Percentiles rank a stretch among this genome's conserved stretches.
phyloP scores from a whole-genome alignment of 1,140 invertebrate species.

The Capitella teleta region DNA sequence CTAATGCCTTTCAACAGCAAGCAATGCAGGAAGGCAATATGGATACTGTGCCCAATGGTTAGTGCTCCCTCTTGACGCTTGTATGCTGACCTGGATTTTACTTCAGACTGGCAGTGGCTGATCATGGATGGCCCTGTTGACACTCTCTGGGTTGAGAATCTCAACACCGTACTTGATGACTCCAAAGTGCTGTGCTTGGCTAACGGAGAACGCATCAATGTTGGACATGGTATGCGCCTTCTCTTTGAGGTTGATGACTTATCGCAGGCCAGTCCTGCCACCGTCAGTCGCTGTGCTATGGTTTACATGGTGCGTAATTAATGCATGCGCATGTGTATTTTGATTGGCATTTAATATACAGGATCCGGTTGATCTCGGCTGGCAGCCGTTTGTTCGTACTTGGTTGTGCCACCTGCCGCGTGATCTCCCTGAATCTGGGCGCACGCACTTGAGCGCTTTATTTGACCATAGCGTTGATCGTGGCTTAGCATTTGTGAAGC shows the following conservation, averaged over 20 bases:
- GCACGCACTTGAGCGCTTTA: slow-evolving; percentile 46
- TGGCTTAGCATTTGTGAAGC: slow-evolving; percentile 18
- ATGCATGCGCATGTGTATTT: too few species aligned
- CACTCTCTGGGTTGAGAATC: slow-evolving; percentile 41
- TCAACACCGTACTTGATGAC: slow-evolving; percentile 42
- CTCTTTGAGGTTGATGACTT: slow-evolving; percentile 41
- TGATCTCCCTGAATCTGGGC: slow-evolving; percentile 33
- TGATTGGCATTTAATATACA: slow-evolving; percentile 8
- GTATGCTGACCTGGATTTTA: too few species aligned
- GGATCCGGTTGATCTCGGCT: slow-evolving; percentile 39
- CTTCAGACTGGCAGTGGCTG: slow-evolving; percentile 34
- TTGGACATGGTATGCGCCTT: slow-evolving; percentile 32
- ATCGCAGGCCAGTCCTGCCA: slow-evolving; percentile 36
- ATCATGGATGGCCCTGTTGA: slow-evolving; percentile 41
- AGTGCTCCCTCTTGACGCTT: too few species aligned
- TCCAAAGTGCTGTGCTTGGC: slow-evolving; percentile 37
- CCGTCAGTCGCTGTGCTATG: slow-evolving; percentile 42
- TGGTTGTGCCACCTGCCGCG: slow-evolving; percentile 33
- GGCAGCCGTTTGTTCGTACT: slow-evolving; percentile 38
- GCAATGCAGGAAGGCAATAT: neutral
- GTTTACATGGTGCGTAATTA: slow-evolving; percentile 43
- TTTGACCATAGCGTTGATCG: slow-evolving; percentile 52
- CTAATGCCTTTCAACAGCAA: neutral
- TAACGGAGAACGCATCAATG: slow-evolving; percentile 37
- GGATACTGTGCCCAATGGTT: neutral